phyloP scores from a whole-genome alignment of 2,113 vertebrate species.

The Heteronetta atricapilla region DNA sequence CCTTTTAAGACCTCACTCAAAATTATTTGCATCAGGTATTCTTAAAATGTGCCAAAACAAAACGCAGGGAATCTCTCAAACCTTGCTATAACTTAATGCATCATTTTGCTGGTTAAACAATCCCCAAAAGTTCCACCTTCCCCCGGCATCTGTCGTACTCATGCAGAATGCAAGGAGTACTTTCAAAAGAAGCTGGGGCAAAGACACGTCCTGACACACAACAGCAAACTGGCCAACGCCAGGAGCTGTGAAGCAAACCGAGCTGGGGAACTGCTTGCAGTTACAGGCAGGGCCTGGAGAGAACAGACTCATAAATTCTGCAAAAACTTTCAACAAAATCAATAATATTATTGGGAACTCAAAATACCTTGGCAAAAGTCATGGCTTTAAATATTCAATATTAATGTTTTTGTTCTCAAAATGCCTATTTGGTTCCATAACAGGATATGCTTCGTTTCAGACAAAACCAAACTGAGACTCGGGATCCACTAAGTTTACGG shows the following conservation, averaged over 20 bases:
- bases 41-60: background rate
- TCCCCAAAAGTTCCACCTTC: background rate
- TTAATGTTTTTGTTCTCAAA: background rate
- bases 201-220: background rate
- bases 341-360: background rate
- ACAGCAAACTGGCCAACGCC: rapidly evolving
- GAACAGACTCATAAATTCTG: background rate
- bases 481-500: background rate
- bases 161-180: background rate
- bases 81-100: background rate
- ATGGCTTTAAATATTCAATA: background rate
- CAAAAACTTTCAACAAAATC: background rate
- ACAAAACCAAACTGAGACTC: background rate
- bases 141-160: background rate
- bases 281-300: background rate
- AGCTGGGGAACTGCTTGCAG: background rate
- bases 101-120: background rate
- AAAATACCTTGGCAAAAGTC: background rate
- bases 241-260: rapidly evolving
- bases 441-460: background rate
- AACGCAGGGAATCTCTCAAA: background rate
- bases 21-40: background rate
- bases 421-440: rapidly evolving
- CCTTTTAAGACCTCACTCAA: background rate
- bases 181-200: background rate